A percentile compares a stretch with the other conserved stretches of the same genome.
These are phyloP conservation scores for Drosophila sucinea DNA, from an alignment of 1,140 invertebrate genomes.

Conservation along the genomic window DNA sequence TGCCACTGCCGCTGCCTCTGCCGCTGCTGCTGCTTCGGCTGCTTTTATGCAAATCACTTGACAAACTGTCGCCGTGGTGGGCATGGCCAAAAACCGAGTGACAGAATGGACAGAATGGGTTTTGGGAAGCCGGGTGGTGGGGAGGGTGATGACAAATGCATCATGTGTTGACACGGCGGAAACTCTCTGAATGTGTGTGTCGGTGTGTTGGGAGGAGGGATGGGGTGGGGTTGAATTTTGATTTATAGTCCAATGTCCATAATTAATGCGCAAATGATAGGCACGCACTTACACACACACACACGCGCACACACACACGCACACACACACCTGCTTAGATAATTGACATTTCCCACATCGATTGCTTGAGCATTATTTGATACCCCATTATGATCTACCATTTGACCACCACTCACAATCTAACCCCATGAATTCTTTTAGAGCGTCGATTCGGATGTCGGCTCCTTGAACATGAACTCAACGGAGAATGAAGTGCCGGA, in stretches of 20 bases:
- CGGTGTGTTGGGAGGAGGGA: not conserved
- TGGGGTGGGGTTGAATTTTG: slow-evolving; percentile 56
- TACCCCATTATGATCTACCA: slow-evolving; percentile 17
- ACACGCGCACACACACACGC: slow-evolving; percentile 19
- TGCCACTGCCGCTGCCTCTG: too few species aligned
- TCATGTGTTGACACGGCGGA: slow-evolving; percentile 72
- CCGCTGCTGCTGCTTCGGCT: not conserved
- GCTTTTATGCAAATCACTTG: slow-evolving; percentile 76
- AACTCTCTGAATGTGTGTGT: not conserved
- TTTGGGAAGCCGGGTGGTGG: not conserved
- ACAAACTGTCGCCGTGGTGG: slow-evolving; percentile 50
- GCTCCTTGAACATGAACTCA: slow-evolving; percentile 87
- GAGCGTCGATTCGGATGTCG: slow-evolving; percentile 91
- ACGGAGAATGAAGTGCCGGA: slow-evolving; percentile 88
- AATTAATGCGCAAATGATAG: slow-evolving; percentile 80
- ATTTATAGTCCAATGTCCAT: slow-evolving; percentile 75
- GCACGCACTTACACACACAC: slow-evolving; percentile 29
- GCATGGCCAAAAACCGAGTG: slow-evolving; percentile 38
- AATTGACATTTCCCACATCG: slow-evolving; percentile 20
- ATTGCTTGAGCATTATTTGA: slow-evolving; percentile 59
- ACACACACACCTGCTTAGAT: not conserved
- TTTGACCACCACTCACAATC: not conserved
- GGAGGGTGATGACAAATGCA: slow-evolving; percentile 74
- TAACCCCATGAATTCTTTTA: slow-evolving; percentile 59
- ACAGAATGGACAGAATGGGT: slow-evolving; percentile 20